phyloP scores from a whole-genome alignment of 2,113 vertebrate species.

The Callopanchax toddi region DNA sequence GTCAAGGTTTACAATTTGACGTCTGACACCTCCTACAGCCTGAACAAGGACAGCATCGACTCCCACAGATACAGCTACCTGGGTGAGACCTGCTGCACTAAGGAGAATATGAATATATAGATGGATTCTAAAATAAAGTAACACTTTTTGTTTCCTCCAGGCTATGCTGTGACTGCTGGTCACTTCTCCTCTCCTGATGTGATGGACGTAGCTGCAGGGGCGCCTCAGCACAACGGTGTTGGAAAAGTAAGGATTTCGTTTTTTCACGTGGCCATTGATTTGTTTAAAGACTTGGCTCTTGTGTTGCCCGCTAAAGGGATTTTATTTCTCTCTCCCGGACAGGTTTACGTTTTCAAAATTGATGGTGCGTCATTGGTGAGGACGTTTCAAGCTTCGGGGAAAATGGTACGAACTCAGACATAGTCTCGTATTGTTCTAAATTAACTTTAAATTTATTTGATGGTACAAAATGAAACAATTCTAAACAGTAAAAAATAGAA shows the following conservation, averaged over 20 bases:
- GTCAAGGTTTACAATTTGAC: slow-evolving; percentile 96
- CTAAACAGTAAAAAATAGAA: too few relatives aligned
- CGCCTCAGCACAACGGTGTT: slow-evolving; percentile 91
- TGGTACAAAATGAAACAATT: too few relatives aligned
- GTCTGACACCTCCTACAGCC: slow-evolving; percentile 89
- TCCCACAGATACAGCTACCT: slow-evolving; percentile 93
- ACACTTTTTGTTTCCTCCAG: slow-evolving; percentile 76
- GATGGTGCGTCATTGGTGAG: slow-evolving; percentile 89
- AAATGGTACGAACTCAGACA: slow-evolving; percentile 86
- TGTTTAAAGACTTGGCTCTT: slow-evolving; percentile 1
- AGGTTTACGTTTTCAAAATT: slow-evolving; percentile 98
- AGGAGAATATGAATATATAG: not conserved
- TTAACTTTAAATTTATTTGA: not conserved
- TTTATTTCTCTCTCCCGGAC: slow-evolving; percentile 38
- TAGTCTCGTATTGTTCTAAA: slow-evolving; percentile 1
- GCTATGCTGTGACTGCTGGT: slow-evolving; percentile 94
- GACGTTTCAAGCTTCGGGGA: slow-evolving; percentile 94
- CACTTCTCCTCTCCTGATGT: slow-evolving; percentile 88
- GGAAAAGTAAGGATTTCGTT: slow-evolving; percentile 86
- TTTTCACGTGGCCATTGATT: slow-evolving; percentile 6
- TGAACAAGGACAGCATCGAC: slow-evolving; percentile 85
- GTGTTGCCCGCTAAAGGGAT: slow-evolving; percentile 12
- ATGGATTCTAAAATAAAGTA: too few relatives aligned
- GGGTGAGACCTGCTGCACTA: slow-evolving; percentile 78
- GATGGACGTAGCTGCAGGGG: slow-evolving; percentile 91